Conservation (phyloP, 1,140 invertebrate species). For the Apolygus lucorum region DNA sequence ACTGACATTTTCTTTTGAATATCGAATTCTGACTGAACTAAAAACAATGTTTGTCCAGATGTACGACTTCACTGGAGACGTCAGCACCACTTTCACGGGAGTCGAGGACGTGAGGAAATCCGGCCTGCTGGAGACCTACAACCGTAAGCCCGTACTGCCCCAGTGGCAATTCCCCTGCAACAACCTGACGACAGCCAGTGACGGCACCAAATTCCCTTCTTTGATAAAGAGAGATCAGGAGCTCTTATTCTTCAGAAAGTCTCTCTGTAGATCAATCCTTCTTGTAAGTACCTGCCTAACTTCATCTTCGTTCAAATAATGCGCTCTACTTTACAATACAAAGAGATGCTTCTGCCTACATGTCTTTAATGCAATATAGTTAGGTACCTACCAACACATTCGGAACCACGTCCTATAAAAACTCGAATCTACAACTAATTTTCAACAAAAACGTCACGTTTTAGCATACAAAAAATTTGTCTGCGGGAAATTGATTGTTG, state of each 20-base stretch:
- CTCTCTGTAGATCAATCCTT: conserved; percentile 62
- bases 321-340: no score
- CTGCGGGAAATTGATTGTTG: no score
- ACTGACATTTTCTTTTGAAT: no score
- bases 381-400: no score
- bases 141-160: conserved; percentile 56
- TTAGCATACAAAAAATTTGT: no score
- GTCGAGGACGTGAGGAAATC: conserved; percentile 49
- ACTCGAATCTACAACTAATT: no score
- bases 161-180: conserved; percentile 72
- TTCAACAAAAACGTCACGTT: no score
- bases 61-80: conserved; percentile 75
- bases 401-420: no score
- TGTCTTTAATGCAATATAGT: no score
- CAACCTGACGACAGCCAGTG: conserved; percentile 65
- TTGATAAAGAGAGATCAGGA: conserved; percentile 56
- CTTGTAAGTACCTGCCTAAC: conserved; percentile 58
- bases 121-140: conserved; percentile 67
- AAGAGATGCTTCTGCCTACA: no score
- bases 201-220: conserved; percentile 74
- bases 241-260: conserved; percentile 69
- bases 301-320: no score
- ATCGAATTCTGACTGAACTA: no score
- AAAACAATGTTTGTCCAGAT: conserved; percentile 61
- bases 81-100: conserved; percentile 70